Conservation (phyloP, 2,888 invertebrate genomes). For the Myathropa florea region DNA sequence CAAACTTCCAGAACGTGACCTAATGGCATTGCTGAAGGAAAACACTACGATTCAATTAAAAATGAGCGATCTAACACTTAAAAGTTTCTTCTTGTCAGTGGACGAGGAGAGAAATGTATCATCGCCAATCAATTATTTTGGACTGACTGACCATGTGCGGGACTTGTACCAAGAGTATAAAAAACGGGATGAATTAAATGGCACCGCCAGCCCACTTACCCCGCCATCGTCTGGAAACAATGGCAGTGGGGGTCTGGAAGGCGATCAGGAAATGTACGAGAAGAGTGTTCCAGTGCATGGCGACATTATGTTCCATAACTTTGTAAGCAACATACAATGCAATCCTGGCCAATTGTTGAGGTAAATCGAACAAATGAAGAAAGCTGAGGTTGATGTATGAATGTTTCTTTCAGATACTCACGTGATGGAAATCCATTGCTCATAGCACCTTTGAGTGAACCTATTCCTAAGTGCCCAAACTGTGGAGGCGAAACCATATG, state of each 20-base stretch:
- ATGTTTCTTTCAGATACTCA: constrained; percentile 84
- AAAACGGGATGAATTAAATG: constrained; percentile 79
- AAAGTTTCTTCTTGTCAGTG: constrained; percentile 83
- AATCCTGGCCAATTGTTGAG: constrained; percentile 92
- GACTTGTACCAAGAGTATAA: constrained; percentile 85
- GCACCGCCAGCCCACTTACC: constrained; percentile 71
- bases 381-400: background rate
- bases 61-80: constrained; percentile 81
- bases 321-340: constrained; percentile 86
- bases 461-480: constrained; percentile 83
- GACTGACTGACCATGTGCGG: constrained; percentile 83
- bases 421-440: constrained; percentile 87
- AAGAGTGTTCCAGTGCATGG: constrained; percentile 90
- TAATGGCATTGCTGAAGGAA: constrained; percentile 87
- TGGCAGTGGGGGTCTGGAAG: constrained; percentile 59
- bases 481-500: constrained; percentile 88
- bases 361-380: constrained; percentile 80
- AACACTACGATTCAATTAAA: constrained; percentile 80
- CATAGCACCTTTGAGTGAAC: constrained; percentile 85
- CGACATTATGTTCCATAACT: constrained; percentile 90
- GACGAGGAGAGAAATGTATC: constrained; percentile 82
- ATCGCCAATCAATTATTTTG: constrained; percentile 77
- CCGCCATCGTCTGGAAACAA: constrained; percentile 73
- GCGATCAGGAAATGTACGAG: constrained; percentile 87
- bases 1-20: constrained; percentile 85